Conservation (phyloP, 1,140 invertebrate genomes). For the Colletes gigas region DNA sequence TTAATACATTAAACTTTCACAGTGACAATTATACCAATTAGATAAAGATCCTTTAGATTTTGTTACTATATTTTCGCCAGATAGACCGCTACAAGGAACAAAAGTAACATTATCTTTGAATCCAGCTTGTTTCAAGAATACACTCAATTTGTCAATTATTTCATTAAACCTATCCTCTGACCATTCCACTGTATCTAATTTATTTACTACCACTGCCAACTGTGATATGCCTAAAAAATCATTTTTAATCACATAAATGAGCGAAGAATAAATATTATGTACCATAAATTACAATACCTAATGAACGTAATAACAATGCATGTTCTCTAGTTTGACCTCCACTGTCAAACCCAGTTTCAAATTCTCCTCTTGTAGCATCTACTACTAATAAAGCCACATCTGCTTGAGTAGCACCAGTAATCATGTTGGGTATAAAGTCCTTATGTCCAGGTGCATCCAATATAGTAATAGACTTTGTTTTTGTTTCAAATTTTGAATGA, state of each 20-base stretch:
- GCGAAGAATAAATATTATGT: background rate
- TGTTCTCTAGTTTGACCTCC: slow-evolving; percentile 99
- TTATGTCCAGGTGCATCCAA: slow-evolving; percentile 99
- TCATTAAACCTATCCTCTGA: slow-evolving; percentile 94
- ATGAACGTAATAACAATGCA: slow-evolving; percentile 94
- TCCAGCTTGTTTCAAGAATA: slow-evolving; percentile 97
- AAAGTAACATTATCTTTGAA: slow-evolving; percentile 94
- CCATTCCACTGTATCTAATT: slow-evolving; percentile 99
- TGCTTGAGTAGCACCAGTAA: slow-evolving; percentile 97
- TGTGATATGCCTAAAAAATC: slow-evolving; percentile 74
- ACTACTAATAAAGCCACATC: slow-evolving; percentile 98
- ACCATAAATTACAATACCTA: slow-evolving; percentile 84
- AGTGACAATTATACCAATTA: slow-evolving; percentile 69
- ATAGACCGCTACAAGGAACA: slow-evolving; percentile 97
- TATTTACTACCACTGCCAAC: slow-evolving; percentile 82
- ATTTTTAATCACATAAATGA: background rate
- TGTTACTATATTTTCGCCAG: slow-evolving; percentile 94
- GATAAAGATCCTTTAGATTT: slow-evolving; percentile 85
- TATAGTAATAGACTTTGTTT: slow-evolving; percentile 91
- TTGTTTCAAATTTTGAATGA: slow-evolving; percentile 95
- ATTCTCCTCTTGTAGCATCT: slow-evolving; percentile 97
- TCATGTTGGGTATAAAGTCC: slow-evolving; percentile 99
- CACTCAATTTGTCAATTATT: slow-evolving; percentile 91
- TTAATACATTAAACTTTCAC: background rate
- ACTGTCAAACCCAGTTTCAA: slow-evolving; percentile 98